Percentiles rank a stretch among this genome's conserved stretches.
phyloP scores from a whole-genome alignment of 2,888 invertebrate species.

The Conomelus anceps region DNA sequence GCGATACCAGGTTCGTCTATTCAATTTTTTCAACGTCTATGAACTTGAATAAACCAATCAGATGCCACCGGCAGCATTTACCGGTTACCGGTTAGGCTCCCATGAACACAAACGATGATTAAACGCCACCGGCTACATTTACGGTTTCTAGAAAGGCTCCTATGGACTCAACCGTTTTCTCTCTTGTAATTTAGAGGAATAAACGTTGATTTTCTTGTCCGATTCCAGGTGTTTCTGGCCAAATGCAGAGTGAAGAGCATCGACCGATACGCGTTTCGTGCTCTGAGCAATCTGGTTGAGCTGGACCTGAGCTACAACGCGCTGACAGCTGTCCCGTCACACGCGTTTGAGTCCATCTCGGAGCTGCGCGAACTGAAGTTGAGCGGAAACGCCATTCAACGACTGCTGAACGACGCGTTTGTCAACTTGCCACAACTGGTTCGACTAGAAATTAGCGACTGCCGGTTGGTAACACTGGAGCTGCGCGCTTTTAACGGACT shows the following conservation, averaged over 20 bases:
- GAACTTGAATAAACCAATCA: too few species aligned
- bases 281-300: constrained; percentile 73
- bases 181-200: too few species aligned
- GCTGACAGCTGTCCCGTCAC: constrained; percentile 60
- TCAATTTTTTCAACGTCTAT: too few species aligned
- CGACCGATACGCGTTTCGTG: constrained; percentile 66
- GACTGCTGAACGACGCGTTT: constrained; percentile 64
- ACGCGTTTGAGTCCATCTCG: constrained; percentile 62
- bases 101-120: too few species aligned
- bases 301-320: constrained; percentile 71
- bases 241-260: constrained; percentile 62
- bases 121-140: too few species aligned
- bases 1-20: too few species aligned
- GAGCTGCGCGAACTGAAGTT: constrained; percentile 69
- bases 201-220: too few species aligned
- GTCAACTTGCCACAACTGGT: constrained; percentile 58
- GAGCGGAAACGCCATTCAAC: constrained; percentile 65
- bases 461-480: constrained; percentile 62
- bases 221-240: constrained; percentile 53
- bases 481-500: constrained; percentile 64
- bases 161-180: too few species aligned
- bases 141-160: too few species aligned
- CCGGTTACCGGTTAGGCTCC: too few species aligned
- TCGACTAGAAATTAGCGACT: constrained; percentile 64
- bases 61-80: too few species aligned